Conservation (phyloP, 2,113 vertebrate species). For the Cololabis saira region DNA sequence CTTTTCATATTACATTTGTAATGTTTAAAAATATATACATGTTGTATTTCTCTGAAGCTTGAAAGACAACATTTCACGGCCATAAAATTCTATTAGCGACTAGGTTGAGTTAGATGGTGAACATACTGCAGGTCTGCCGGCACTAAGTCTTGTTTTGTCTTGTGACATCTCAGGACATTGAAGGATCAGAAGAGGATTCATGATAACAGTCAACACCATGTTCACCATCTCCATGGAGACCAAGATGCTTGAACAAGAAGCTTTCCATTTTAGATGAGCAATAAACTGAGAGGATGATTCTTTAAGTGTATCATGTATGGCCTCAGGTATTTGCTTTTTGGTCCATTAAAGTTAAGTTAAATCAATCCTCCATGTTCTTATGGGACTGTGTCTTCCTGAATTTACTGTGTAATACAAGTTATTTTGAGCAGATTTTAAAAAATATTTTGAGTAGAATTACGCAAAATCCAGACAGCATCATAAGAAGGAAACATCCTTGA, state of each 20-base stretch:
- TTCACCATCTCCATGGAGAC: slow-evolving; percentile 37
- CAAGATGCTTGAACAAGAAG: background rate
- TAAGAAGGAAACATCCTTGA: too few relatives aligned
- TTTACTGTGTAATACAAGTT: too few relatives aligned
- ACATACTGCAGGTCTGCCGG: background rate
- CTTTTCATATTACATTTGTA: too few relatives aligned
- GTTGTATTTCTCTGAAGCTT: too few relatives aligned
- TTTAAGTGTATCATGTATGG: slow-evolving; percentile 1
- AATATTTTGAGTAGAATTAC: too few relatives aligned
- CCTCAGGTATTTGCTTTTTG: slow-evolving; percentile 5
- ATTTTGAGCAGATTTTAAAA: too few relatives aligned
- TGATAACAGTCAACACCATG: slow-evolving; percentile 39
- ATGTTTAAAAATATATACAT: too few relatives aligned
- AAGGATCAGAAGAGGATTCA: slow-evolving; percentile 72
- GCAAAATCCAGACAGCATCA: too few relatives aligned
- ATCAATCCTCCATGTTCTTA: background rate
- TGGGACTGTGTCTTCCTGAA: too few relatives aligned
- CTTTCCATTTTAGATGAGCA: slow-evolving; percentile 24
- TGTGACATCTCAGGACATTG: slow-evolving; percentile 71
- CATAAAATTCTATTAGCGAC: too few relatives aligned
- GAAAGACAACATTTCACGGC: too few relatives aligned
- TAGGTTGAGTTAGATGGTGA: background rate
- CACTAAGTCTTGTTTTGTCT: background rate
- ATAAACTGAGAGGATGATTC: background rate
- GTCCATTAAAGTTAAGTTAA: slow-evolving; percentile 17